A percentile compares a stretch with the other conserved stretches of the same genome.
phyloP scores from a whole-genome alignment of 1,140 invertebrate genomes.

The Eubasilissa regina region DNA sequence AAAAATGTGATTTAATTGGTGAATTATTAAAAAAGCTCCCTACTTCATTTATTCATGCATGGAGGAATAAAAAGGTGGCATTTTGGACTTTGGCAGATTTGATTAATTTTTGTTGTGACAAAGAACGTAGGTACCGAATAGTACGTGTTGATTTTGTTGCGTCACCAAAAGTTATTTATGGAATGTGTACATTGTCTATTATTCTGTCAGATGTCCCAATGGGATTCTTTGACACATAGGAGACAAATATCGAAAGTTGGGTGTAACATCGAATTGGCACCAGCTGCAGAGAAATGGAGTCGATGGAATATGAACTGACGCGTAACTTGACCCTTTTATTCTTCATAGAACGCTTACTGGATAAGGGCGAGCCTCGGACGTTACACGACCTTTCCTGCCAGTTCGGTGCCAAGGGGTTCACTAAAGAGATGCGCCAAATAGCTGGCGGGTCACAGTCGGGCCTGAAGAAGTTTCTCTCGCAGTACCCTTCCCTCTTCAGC shows the following conservation, averaged over 20 bases:
- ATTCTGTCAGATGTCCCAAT: conserved; percentile 51
- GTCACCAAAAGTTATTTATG: conserved; percentile 51
- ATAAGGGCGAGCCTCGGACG: conserved; percentile 93
- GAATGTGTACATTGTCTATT: conserved; percentile 51
- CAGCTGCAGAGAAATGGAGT: conserved; percentile 83
- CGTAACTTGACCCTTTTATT: conserved; percentile 96
- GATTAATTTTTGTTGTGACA: background rate
- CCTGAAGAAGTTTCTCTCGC: conserved; percentile 90
- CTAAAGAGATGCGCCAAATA: conserved; percentile 95
- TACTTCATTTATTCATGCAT: background rate
- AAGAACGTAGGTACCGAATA: conserved; percentile 6
- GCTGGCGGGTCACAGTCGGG: conserved; percentile 95
- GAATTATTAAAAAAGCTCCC: too few relatives aligned
- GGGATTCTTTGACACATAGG: conserved; percentile 55
- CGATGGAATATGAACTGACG: conserved; percentile 93
- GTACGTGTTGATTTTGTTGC: conserved; percentile 26
- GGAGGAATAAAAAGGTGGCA: background rate
- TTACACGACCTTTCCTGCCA: conserved; percentile 97
- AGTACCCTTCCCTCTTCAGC: conserved; percentile 93
- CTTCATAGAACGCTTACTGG: conserved; percentile 95
- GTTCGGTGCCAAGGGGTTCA: conserved; percentile 96
- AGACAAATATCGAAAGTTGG: conserved; percentile 52
- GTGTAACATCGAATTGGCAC: conserved; percentile 62
- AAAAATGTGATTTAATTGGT: too few relatives aligned
- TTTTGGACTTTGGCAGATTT: background rate